A percentile compares a stretch with the other conserved stretches of the same genome.
phyloP scores from a whole-genome alignment of 2,888 invertebrate genomes.

The Caenorhabditis sp. region DNA sequence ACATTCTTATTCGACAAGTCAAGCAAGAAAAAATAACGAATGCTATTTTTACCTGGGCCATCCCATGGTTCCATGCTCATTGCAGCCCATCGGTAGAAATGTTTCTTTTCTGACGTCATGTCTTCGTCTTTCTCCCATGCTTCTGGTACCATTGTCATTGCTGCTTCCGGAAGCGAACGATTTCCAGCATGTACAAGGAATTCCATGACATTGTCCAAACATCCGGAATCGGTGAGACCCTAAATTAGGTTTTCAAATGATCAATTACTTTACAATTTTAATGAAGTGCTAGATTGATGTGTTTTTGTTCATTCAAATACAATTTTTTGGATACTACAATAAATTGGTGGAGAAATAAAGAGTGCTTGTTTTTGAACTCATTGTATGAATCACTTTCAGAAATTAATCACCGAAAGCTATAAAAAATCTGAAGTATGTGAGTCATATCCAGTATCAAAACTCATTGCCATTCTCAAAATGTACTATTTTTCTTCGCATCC shows the following conservation, averaged over 20 bases:
- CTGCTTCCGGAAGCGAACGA: conserved; percentile 89
- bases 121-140: conserved; percentile 72
- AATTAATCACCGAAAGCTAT: no score
- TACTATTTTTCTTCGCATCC: background rate
- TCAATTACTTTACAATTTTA: background rate
- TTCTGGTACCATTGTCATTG: conserved; percentile 89
- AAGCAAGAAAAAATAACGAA: background rate
- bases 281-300: background rate
- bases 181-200: conserved; percentile 92
- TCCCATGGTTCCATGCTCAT: conserved; percentile 99
- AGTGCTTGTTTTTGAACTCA: background rate
- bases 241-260: conserved; percentile 13
- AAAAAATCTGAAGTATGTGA: no score
- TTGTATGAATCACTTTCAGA: no score
- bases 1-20: no score
- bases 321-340: no score
- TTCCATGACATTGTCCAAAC: conserved; percentile 95
- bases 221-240: conserved; percentile 95
- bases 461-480: background rate
- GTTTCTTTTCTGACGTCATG: conserved; percentile 90
- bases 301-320: background rate
- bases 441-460: no score
- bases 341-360: background rate
- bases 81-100: conserved; percentile 96
- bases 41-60: conserved; percentile 77